Percentiles rank a stretch among this genome's conserved stretches.
These are phyloP conservation scores for Noctua janthina DNA, from an alignment of 2,888 invertebrate species.

Conservation along the genomic window DNA sequence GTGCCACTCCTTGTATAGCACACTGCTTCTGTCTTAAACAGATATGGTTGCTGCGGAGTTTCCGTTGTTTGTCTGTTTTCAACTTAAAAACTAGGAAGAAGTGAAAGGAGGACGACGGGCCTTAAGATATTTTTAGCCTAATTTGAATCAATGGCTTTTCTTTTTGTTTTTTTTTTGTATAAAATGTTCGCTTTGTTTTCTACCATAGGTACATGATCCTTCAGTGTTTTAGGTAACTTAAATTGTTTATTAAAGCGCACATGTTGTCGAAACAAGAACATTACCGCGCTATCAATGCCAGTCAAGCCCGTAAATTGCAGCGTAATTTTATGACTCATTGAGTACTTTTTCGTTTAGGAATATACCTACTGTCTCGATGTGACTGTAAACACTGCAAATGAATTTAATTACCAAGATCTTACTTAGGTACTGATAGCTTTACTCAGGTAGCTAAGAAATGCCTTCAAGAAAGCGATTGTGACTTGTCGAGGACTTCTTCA, in stretches of 20 bases:
- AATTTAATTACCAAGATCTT: background rate
- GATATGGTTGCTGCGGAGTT: background rate
- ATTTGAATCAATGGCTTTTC: background rate
- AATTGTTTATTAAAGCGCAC: background rate
- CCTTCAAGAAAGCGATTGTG: background rate
- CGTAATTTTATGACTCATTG: constrained; percentile 59
- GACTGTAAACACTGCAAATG: background rate
- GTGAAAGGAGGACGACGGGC: background rate
- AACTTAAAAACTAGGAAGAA: background rate
- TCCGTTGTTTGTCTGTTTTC: background rate
- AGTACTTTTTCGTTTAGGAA: constrained; percentile 5
- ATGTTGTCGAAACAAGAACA: background rate
- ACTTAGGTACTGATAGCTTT: background rate
- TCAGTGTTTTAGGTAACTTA: background rate
- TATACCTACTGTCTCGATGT: background rate
- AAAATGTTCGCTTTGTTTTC: background rate
- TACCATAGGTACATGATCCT: background rate
- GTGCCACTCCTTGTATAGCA: background rate
- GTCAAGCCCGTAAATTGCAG: constrained; percentile 40
- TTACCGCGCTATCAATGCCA: constrained; percentile 20
- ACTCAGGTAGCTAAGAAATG: background rate
- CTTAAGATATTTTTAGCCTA: background rate
- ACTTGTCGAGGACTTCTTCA: too few species aligned
- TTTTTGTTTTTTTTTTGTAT: background rate
- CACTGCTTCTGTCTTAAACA: background rate